These are phyloP conservation scores for Solea senegalensis DNA, from an alignment of 2,113 vertebrate species.

Conservation along the genomic window DNA sequence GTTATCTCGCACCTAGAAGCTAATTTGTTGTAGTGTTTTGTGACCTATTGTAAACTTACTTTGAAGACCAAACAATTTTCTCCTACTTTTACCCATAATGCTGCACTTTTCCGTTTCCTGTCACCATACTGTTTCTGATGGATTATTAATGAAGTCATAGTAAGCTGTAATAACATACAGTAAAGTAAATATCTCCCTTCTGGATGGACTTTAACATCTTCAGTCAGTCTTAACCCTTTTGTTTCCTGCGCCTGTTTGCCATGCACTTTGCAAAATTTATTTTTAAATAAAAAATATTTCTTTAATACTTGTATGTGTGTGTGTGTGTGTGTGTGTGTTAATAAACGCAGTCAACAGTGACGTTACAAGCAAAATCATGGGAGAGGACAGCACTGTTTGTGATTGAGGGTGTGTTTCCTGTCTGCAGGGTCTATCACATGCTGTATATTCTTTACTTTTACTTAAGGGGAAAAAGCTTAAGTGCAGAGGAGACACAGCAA, in stretches of 20 bases:
- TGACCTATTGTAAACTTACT: neutral
- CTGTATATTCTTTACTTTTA: too few species aligned
- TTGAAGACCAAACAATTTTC: neutral
- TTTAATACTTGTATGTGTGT: neutral
- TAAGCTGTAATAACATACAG: neutral
- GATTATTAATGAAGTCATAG: conserved; percentile 8
- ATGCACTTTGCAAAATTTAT: conserved; percentile 22
- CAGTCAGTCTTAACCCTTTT: neutral
- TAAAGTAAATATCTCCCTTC: neutral
- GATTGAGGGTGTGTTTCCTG: too few species aligned
- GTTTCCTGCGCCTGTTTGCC: conserved; percentile 21
- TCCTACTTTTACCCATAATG: neutral
- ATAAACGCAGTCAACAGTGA: too few species aligned
- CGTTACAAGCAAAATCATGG: too few species aligned
- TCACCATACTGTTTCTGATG: neutral
- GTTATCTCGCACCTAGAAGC: neutral
- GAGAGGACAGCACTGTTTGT: too few species aligned
- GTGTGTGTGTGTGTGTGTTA: neutral
- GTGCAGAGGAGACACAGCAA: too few species aligned
- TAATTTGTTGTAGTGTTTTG: neutral
- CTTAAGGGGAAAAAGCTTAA: too few species aligned
- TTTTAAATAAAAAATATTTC: conserved; percentile 60
- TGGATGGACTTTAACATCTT: neutral
- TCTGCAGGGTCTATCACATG: too few species aligned
- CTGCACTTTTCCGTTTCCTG: conserved; percentile 9